phyloP scores from a whole-genome alignment of 2,113 vertebrate genomes.

The Callospermophilus lateralis region DNA sequence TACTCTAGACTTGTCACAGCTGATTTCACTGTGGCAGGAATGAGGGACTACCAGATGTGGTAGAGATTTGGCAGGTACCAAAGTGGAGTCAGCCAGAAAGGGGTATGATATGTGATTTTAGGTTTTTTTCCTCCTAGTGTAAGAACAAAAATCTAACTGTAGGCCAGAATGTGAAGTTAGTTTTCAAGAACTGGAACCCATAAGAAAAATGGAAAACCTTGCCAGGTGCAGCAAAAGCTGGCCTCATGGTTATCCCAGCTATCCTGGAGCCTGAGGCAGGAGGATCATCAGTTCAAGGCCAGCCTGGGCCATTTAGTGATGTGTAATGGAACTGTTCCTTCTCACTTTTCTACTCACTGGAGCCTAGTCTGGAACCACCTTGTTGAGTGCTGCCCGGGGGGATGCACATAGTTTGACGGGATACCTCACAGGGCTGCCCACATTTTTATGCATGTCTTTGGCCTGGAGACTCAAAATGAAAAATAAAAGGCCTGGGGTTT shows the following conservation, averaged over 20 bases:
- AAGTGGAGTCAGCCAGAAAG: not conserved
- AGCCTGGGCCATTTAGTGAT: no score
- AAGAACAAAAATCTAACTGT: not conserved
- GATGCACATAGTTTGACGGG: no score
- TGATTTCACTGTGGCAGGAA: not conserved
- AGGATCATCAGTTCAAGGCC: no score
- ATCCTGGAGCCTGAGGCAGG: not conserved
- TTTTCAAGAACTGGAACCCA: not conserved
- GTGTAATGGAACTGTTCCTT: not conserved
- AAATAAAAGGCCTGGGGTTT: no score
- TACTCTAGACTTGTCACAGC: not conserved
- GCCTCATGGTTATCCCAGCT: not conserved
- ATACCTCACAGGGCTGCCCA: fast-evolving
- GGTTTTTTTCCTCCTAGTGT: not conserved
- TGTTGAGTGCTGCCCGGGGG: not conserved
- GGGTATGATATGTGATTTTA: not conserved
- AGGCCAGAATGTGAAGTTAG: not conserved
- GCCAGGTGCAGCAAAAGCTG: not conserved
- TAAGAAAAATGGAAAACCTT: not conserved
- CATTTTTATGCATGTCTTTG: not conserved
- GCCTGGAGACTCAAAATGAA: not conserved
- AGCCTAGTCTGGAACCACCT: not conserved
- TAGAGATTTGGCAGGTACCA: not conserved
- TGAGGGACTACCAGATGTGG: slow-evolving; percentile 18
- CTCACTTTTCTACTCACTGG: not conserved